phyloP scores from a whole-genome alignment of 2,113 vertebrate species.

The Labeo catla region DNA sequence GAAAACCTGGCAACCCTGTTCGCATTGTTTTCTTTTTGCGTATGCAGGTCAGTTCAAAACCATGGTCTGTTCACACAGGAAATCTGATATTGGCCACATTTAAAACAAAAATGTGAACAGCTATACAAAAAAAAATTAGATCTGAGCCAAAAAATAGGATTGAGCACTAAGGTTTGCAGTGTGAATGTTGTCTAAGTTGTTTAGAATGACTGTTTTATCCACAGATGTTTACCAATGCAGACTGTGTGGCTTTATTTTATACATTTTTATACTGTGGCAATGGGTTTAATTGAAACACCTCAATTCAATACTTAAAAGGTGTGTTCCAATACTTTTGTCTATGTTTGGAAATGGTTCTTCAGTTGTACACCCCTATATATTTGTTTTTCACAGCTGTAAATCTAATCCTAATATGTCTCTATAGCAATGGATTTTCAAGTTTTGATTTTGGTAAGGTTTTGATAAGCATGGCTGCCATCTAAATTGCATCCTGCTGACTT shows the following conservation, averaged over 20 bases:
- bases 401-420: slow-evolving; percentile 38
- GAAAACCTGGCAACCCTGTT: too few relatives aligned
- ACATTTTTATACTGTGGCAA: not conserved
- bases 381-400: not conserved
- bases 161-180: too few relatives aligned
- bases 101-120: too few relatives aligned
- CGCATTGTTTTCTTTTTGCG: too few relatives aligned
- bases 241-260: not conserved
- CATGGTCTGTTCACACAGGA: too few relatives aligned
- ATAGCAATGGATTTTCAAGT: slow-evolving; percentile 29
- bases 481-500: not conserved
- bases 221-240: not conserved
- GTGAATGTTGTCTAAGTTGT: not conserved
- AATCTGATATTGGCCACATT: too few relatives aligned
- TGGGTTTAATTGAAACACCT: too few relatives aligned
- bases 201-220: not conserved
- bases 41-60: too few relatives aligned
- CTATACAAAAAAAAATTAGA: too few relatives aligned
- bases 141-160: too few relatives aligned
- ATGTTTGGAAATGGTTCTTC: not conserved
- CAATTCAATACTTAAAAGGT: not conserved
- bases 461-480: not conserved
- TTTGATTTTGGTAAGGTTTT: slow-evolving; percentile 32
- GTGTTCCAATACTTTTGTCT: not conserved
- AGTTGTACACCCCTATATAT: not conserved